Percentiles rank a stretch among this genome's conserved stretches.
Conservation (phyloP, 35 echinoderm and acorn worm species). For the Ptychodera flava region DNA sequence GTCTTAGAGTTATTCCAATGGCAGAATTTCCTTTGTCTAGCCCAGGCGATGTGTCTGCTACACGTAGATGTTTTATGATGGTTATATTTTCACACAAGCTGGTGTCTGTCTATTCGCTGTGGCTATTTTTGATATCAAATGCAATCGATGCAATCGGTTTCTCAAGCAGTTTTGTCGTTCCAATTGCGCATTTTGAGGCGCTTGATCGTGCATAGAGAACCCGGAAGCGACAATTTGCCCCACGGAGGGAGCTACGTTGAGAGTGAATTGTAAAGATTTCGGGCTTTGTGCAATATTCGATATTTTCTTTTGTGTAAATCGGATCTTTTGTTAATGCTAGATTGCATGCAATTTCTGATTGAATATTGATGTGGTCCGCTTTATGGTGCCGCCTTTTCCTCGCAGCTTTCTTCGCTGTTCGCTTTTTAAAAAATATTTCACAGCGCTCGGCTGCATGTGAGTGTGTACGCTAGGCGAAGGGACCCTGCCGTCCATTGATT, state of each 20-base stretch:
- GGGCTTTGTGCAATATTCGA: neutral
- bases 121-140: neutral
- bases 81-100: neutral
- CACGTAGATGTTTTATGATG: neutral
- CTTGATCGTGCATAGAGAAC: neutral
- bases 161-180: neutral
- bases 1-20: neutral
- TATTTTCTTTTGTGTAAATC: slow-evolving; percentile 2
- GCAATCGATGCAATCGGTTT: neutral
- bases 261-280: neutral
- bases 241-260: neutral
- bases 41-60: neutral
- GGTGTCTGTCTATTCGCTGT: neutral
- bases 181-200: neutral
- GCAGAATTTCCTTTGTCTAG: neutral
- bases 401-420: neutral
- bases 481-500: no score
- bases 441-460: no score
- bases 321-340: neutral
- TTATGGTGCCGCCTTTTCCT: neutral
- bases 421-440: no score
- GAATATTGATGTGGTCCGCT: neutral
- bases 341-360: neutral
- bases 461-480: no score
- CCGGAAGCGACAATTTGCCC: neutral